Percentiles rank a stretch among this genome's conserved stretches.
Evolutionary conservation across 2,797 vertebrate genomes (phyloP).

Genomic region (Fratercula arctica): DNA sequence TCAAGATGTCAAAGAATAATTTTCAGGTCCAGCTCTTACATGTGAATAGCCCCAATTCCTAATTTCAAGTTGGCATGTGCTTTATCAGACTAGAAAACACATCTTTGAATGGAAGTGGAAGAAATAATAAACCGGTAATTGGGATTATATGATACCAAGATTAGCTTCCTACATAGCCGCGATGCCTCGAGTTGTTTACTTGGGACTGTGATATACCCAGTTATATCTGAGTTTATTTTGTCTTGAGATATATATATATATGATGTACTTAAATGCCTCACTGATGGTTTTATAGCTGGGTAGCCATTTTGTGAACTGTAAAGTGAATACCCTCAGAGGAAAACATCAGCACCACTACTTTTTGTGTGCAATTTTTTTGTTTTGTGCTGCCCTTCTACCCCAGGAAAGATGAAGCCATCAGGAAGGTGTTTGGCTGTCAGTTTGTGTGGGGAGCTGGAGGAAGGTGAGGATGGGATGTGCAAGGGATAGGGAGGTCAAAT

Average conservation of each 20-base stretch:
- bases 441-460: neutral
- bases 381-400: neutral
- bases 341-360: neutral
- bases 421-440: neutral
- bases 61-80: neutral
- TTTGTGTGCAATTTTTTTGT: neutral
- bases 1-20: neutral
- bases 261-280: neutral
- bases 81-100: conserved; percentile 12
- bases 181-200: neutral
- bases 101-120: neutral
- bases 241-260: neutral
- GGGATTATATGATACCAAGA: neutral
- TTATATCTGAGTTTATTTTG: conserved; percentile 1
- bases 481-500: neutral
- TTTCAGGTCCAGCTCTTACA: neutral
- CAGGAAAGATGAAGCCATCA: rapidly evolving
- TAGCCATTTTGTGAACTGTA: conserved; percentile 11
- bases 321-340: neutral
- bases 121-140: conserved; percentile 34
- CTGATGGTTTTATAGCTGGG: neutral
- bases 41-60: neutral
- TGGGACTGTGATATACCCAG: neutral
- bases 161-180: neutral
- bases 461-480: neutral